A percentile compares a stretch with the other conserved stretches of the same genome.
Evolutionary conservation across 2,113 vertebrate genomes (phyloP).

Genomic region (Actinemys pallida): DNA sequence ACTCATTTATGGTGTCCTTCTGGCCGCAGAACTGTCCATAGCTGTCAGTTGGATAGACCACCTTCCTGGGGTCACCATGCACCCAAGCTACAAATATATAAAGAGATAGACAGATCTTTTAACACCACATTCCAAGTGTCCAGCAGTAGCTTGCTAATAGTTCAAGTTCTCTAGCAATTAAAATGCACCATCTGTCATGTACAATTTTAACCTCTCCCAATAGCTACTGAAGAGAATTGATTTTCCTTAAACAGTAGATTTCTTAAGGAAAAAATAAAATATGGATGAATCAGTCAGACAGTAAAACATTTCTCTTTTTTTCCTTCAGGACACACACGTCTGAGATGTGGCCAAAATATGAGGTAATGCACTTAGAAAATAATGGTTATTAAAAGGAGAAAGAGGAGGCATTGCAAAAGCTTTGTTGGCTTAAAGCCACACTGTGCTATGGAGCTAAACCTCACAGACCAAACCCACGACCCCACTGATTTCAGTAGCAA

Average conservation of each 20-base stretch:
- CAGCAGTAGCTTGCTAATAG: neutral
- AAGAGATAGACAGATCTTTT: slow-evolving; percentile 24
- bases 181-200: slow-evolving; percentile 6
- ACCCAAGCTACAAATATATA: slow-evolving; percentile 89
- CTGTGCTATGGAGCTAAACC: neutral
- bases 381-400: slow-evolving; percentile 61
- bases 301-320: slow-evolving; percentile 44
- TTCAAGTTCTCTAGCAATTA: slow-evolving; percentile 23
- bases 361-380: slow-evolving; percentile 70
- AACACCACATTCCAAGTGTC: slow-evolving; percentile 2
- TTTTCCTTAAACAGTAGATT: slow-evolving; percentile 63
- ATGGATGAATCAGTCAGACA: slow-evolving; percentile 53
- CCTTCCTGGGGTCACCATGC: slow-evolving; percentile 93
- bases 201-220: slow-evolving; percentile 21
- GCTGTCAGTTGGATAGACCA: slow-evolving; percentile 95
- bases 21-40: slow-evolving; percentile 95
- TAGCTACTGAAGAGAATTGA: slow-evolving; percentile 36
- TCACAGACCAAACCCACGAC: neutral
- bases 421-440: slow-evolving; percentile 34
- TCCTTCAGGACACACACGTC: slow-evolving; percentile 10
- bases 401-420: slow-evolving; percentile 56
- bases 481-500: neutral
- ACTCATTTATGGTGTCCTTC: slow-evolving; percentile 90
- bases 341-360: slow-evolving; percentile 59
- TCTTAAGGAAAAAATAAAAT: slow-evolving; percentile 70